Evolutionary conservation across 2,797 vertebrate species (phyloP).

Genomic region (Pangasius krempfi): DNA sequence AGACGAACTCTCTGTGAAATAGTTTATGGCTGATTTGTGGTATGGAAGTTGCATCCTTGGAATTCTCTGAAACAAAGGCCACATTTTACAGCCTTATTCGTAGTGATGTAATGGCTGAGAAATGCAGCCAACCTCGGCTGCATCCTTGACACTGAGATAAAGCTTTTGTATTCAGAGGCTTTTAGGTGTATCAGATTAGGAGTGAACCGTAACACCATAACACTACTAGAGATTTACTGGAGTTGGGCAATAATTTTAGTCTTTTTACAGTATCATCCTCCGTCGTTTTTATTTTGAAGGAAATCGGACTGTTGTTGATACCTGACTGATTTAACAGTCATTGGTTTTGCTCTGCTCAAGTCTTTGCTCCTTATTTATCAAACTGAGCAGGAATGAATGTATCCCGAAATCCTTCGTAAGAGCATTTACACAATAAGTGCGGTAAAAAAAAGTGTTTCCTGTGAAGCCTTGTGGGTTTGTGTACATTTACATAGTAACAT

Average conservation of each 20-base stretch:
- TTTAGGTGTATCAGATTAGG: not conserved
- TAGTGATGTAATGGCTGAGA: not conserved
- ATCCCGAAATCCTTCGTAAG: not conserved
- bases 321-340: not conserved
- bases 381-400: not conserved
- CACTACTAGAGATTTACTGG: not conserved
- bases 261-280: too few relatives aligned
- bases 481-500: not conserved
- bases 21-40: not conserved
- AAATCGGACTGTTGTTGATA: not conserved
- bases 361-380: not conserved
- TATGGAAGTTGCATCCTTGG: not conserved
- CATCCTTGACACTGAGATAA: constrained; percentile 14
- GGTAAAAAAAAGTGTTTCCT: not conserved
- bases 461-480: not conserved
- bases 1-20: too few relatives aligned
- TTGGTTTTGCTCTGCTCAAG: not conserved
- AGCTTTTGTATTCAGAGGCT: not conserved
- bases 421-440: not conserved
- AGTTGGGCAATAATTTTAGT: too few relatives aligned
- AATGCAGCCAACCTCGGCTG: not conserved
- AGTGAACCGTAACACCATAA: not conserved
- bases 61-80: not conserved
- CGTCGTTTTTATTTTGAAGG: not conserved
- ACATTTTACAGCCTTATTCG: not conserved